Conservation (phyloP, 2,113 vertebrate species). For the Ptychochromis oligacanthus region DNA sequence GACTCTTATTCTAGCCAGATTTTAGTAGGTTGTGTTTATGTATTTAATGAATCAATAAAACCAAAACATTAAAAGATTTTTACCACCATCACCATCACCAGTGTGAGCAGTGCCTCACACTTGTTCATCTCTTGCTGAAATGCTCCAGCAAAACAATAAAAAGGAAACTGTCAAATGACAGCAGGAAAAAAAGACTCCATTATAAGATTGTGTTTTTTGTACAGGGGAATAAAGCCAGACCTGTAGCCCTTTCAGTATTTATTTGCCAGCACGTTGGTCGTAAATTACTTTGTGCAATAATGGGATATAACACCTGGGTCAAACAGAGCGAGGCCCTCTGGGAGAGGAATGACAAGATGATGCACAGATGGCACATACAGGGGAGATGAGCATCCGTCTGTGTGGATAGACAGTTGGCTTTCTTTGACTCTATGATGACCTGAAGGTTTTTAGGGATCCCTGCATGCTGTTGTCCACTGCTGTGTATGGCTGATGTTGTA, state of each 20-base stretch:
- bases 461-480: neutral
- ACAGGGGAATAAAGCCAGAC: neutral
- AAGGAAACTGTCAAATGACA: conserved; percentile 12
- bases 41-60: neutral
- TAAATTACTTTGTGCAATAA: conserved; percentile 63
- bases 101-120: neutral
- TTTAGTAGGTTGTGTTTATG: neutral
- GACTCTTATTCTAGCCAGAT: neutral
- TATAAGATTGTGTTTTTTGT: conserved; percentile 42
- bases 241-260: conserved; percentile 7
- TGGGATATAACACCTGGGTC: conserved; percentile 56
- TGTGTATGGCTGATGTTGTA: neutral
- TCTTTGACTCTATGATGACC: neutral
- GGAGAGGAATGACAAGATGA: conserved; percentile 57
- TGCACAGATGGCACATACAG: conserved; percentile 56
- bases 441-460: neutral
- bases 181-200: conserved; percentile 1
- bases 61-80: neutral
- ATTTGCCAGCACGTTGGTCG: conserved; percentile 9
- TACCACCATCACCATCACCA: neutral
- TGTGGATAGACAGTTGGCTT: neutral
- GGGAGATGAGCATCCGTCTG: conserved; percentile 26
- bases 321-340: conserved; percentile 36
- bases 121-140: neutral
- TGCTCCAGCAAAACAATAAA: neutral